Evolutionary conservation across 2,113 vertebrate species (phyloP), one percentile per base, ranked within the genome.

Genomic region (Podarcis raffonei): DNA sequence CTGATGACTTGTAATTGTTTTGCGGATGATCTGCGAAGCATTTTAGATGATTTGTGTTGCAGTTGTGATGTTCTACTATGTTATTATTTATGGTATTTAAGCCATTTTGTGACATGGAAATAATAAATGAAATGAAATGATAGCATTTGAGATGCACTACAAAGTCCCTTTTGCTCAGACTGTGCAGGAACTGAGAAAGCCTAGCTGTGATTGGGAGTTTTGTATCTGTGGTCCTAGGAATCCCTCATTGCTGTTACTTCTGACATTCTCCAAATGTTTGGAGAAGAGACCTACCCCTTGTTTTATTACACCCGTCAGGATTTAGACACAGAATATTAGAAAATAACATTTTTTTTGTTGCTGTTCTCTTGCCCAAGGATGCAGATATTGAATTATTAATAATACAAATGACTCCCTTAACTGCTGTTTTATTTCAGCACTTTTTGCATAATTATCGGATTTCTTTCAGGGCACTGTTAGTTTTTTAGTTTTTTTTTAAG

Each of bases 331-430:
- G 27, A 6, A 3, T 9, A 16, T 81, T 92, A 76, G 91, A 94
- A 95, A 85, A 1, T 59, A 83, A 6, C 74, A 69, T 89, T 78
- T 75, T 30, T 32, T 42, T 57, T 37, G 76, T 82, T 69, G 32
- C 76, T 32, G 30, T 39, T 89, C 25, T 78, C n/a, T 75, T 35
- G 87, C 57, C 65, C 23, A 84, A 90, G n/a, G 77, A 85, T 53
- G 32, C 25, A 32, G 53, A 72, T 0, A 0, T n/a, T 93, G 77
- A 91, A 96, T 92, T 93, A 91, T 92, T 94, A 93, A 92, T 84
- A 90, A 83, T 42, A 84, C 2, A 90, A 91, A 91, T 62, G 37
- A 4, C 92, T 94, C 77, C 25, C 74, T 81, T 25, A 25, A 30
- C 66, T 76, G 15, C 78, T 88, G 71, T 87, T 92, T 94, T 90